A percentile compares a stretch with the other conserved stretches of the same genome.
Conservation (phyloP, 2,888 invertebrate genomes). For the Glyphotaelius pellucidus region DNA sequence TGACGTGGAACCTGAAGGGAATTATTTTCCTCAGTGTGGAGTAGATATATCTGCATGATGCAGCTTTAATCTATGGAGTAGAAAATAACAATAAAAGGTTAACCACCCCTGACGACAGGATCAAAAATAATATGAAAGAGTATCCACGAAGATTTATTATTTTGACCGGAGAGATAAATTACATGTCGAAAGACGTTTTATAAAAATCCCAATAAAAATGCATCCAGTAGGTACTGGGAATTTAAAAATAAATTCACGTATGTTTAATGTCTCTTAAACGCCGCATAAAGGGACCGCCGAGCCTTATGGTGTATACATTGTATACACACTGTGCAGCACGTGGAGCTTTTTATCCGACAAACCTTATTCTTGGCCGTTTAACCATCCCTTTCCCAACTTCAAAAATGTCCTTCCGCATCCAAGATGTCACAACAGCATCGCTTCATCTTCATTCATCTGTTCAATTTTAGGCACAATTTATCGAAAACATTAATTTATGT, state of each 20-base stretch:
- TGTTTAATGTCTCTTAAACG: constrained; percentile 2
- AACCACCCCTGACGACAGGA: neutral
- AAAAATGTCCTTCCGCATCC: neutral
- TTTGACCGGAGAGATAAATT: constrained; percentile 7
- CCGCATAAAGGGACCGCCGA: constrained; percentile 16
- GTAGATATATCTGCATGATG: too few species aligned
- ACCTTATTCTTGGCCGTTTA: neutral
- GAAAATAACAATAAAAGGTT: neutral
- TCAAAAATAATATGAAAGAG: neutral
- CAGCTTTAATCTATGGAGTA: too few species aligned
- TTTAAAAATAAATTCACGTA: constrained; percentile 7
- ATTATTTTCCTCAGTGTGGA: too few species aligned
- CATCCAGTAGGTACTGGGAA: neutral
- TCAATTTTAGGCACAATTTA: too few species aligned
- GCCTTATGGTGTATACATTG: neutral
- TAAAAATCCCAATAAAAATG: neutral
- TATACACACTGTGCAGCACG: neutral
- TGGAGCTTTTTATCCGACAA: neutral
- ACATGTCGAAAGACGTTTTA: constrained; percentile 5
- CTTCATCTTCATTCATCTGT: neutral
- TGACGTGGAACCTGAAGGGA: too few species aligned
- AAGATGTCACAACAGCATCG: neutral
- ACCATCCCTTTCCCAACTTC: neutral
- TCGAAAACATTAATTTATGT: too few species aligned
- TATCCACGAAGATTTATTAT: constrained; percentile 3